These are phyloP conservation scores for Choloepus didactylus DNA, from an alignment of 2,797 vertebrate genomes.

Conservation along the genomic window DNA sequence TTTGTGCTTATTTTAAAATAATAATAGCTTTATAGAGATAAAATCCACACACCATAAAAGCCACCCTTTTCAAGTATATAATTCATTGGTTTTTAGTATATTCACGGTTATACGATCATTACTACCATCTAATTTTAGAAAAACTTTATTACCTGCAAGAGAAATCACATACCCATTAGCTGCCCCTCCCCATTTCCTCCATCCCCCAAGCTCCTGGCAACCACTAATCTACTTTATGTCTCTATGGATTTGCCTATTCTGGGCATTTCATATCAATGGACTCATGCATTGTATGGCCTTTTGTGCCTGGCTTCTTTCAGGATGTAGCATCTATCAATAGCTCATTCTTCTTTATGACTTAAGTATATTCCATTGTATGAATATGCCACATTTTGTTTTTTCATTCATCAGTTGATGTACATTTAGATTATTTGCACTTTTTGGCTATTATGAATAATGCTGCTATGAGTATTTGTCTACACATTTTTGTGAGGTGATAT, in stretches of 20 bases:
- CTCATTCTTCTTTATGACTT: neutral
- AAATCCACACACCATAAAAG: neutral
- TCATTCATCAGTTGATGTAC: neutral
- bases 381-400: neutral
- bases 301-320: neutral
- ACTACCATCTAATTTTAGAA: neutral
- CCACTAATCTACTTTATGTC: neutral
- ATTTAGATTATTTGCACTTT: neutral
- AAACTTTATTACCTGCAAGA: neutral
- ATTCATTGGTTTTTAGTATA: neutral
- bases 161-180: neutral
- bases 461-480: neutral
- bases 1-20: neutral
- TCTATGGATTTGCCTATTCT: constrained; percentile 23
- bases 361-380: neutral
- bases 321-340: neutral
- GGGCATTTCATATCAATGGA: neutral
- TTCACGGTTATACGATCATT: neutral
- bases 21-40: too few species aligned
- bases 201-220: neutral
- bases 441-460: neutral
- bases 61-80: neutral
- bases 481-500: neutral
- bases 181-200: neutral
- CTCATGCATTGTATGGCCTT: neutral